Evolutionary conservation across 2,797 vertebrate species (phyloP).

Genomic region (Tenualosa ilisha): DNA sequence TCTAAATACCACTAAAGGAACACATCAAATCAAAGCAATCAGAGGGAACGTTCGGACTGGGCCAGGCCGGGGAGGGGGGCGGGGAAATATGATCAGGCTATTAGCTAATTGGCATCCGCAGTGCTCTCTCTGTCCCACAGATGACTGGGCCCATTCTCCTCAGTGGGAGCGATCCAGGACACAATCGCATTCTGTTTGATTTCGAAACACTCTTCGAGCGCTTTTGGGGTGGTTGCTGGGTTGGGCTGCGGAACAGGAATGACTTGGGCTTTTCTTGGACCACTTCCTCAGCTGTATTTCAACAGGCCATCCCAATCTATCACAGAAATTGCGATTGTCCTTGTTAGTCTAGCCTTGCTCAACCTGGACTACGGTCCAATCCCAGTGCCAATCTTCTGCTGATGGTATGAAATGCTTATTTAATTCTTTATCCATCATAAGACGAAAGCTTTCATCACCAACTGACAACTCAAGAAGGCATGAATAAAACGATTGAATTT

Average conservation of each 20-base stretch:
- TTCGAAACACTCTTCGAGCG: background rate
- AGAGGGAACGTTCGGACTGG: background rate
- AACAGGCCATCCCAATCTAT: background rate
- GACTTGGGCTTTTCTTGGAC: background rate
- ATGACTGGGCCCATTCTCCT: slow-evolving; percentile 1
- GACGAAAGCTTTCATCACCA: background rate
- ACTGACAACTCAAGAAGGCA: background rate
- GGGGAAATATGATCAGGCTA: slow-evolving; percentile 15
- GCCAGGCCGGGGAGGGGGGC: no score
- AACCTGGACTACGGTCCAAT: background rate
- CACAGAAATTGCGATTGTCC: background rate
- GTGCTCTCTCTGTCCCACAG: background rate
- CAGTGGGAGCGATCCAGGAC: background rate
- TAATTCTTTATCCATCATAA: background rate
- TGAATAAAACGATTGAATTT: background rate
- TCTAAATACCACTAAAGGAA: slow-evolving; percentile 5
- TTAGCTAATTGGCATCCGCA: slow-evolving; percentile 22
- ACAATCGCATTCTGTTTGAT: slow-evolving; percentile 10
- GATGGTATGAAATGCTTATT: background rate
- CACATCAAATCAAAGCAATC: background rate
- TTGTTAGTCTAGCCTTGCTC: background rate
- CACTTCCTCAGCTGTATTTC: background rate
- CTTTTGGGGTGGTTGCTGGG: background rate
- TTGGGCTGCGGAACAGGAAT: background rate
- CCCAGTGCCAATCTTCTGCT: background rate